Percentiles rank a stretch among this genome's conserved stretches.
These are phyloP conservation scores for Acromyrmex charruanus DNA, from an alignment of 1,140 invertebrate genomes.

Conservation along the genomic window DNA sequence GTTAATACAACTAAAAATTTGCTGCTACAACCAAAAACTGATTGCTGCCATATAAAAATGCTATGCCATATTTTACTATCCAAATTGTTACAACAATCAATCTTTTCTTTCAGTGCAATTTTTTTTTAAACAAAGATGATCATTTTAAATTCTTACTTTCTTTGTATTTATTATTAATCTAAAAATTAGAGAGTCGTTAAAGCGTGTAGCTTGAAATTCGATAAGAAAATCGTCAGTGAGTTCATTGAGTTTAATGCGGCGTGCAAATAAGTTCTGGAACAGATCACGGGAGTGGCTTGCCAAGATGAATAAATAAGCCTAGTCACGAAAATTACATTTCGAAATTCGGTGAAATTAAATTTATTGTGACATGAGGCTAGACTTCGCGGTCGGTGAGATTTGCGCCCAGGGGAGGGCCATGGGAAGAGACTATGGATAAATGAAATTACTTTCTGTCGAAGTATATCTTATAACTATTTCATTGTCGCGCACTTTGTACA, in stretches of 20 bases:
- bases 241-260: constrained; percentile 1
- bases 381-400: constrained; percentile 17
- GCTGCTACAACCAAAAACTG: no score
- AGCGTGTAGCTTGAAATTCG: neutral
- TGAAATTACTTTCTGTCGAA: constrained; percentile 42
- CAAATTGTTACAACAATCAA: no score
- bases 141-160: neutral
- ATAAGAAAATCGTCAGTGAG: neutral
- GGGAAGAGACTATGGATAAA: neutral
- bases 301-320: constrained; percentile 63
- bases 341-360: constrained; percentile 64
- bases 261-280: neutral
- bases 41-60: no score
- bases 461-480: constrained; percentile 58
- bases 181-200: neutral
- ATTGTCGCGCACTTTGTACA: constrained; percentile 49
- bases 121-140: neutral
- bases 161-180: neutral
- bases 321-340: neutral
- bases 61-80: no score
- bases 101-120: neutral
- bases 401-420: neutral
- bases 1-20: no score
- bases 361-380: constrained; percentile 29
- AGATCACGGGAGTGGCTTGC: neutral